A percentile compares a stretch with the other conserved stretches of the same genome.
phyloP scores from a whole-genome alignment of 2,113 vertebrate species.

The Pycnonotus jocosus region DNA sequence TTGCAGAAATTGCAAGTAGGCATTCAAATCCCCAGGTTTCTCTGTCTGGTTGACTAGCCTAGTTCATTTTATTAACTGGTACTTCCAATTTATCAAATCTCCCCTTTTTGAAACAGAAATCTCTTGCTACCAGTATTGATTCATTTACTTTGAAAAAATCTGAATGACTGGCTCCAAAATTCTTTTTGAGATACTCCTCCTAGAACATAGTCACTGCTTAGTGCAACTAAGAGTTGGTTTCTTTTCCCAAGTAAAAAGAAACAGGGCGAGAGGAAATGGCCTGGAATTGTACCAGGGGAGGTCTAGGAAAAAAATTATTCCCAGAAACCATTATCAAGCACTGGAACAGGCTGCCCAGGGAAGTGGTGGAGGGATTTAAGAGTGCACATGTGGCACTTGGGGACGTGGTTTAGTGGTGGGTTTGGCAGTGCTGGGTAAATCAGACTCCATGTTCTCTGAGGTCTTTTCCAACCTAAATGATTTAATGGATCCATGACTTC shows the following conservation, averaged over 20 bases:
- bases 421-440: background rate
- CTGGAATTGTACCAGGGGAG: background rate
- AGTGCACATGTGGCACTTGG: accelerated
- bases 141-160: background rate
- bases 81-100: background rate
- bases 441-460: accelerated
- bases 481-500: background rate
- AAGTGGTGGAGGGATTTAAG: background rate
- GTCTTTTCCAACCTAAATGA: background rate
- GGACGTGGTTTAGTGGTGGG: background rate
- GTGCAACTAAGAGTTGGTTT: background rate
- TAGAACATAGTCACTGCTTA: background rate
- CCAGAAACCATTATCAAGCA: background rate
- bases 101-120: background rate
- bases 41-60: background rate
- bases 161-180: background rate
- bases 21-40: background rate
- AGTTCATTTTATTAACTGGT: background rate
- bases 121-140: background rate
- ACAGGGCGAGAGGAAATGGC: background rate
- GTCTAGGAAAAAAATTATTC: background rate
- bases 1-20: background rate
- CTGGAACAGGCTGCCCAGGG: background rate
- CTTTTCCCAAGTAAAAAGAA: background rate
- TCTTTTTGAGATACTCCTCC: background rate